Conservation (phyloP, 2,888 invertebrate genomes). For the Mystacides longicornis region DNA sequence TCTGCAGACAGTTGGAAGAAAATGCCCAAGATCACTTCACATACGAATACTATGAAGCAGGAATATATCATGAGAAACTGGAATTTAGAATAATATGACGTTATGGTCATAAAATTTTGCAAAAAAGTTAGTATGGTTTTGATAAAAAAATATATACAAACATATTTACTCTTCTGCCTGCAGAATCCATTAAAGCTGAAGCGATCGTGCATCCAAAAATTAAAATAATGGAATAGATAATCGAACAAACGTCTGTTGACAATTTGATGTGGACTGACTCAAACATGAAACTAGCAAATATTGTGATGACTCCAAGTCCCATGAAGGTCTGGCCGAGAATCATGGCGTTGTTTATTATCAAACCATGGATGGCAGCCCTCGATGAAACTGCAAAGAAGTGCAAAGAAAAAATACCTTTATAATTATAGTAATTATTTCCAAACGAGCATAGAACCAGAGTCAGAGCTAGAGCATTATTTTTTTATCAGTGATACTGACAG, state of each 20-base stretch:
- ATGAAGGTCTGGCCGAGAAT: constrained; percentile 35
- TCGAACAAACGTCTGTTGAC: constrained; percentile 47
- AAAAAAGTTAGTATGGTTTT: neutral
- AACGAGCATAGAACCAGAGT: no score
- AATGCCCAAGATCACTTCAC: constrained; percentile 34
- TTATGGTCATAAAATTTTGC: neutral
- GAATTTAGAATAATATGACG: neutral
- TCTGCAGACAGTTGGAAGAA: constrained; percentile 33
- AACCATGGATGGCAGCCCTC: constrained; percentile 12
- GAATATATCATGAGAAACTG: constrained; percentile 39
- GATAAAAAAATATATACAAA: no score
- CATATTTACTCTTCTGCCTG: constrained; percentile 52
- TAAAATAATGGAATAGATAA: constrained; percentile 52
- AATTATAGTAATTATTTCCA: no score
- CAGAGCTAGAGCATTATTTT: no score
- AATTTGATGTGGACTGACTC: constrained; percentile 43
- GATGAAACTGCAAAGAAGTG: constrained; percentile 9
- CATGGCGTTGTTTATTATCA: constrained; percentile 12
- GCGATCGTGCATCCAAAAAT: constrained; percentile 41
- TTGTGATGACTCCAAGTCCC: constrained; percentile 43
- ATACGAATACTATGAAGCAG: constrained; percentile 33
- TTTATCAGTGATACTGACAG: no score
- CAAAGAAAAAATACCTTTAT: neutral
- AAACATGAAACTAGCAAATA: constrained; percentile 49
- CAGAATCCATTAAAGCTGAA: constrained; percentile 47